Evolutionary conservation across 2,113 vertebrate genomes (phyloP), one percentile per base, ranked within the genome.

Genomic region (Chrysochloris asiatica): DNA sequence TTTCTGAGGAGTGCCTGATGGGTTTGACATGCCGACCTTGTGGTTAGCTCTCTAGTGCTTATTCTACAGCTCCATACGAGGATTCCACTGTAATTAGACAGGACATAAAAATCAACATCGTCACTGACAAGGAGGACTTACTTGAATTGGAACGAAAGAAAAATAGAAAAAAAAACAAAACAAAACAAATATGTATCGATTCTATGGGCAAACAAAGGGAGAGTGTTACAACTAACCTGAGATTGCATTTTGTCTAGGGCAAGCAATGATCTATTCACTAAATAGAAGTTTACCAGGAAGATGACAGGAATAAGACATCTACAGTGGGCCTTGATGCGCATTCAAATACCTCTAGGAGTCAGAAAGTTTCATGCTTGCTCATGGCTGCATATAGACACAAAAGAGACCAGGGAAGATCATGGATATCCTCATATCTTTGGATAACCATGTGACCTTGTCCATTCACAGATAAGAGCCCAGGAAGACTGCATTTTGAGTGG

Each of bases 381-480:
- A 82, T 38, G 11, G 6, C 17, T 75, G 1, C 8, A 65, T 11
- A 36, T 0, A 71, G 1, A 30, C 4, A n/a, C 45, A 81, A 43
- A 2, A 48, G 56, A 45, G 24, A 69, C 6, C 12, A 76, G 4
- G 41, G 21, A 76, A 41, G 50, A 0, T 48, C 33, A 8, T 19
- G 41, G 9, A 0, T 48, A 56, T 30, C 8, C 36, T 11, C 6
- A 22, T 3, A 24, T 6, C 4, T 75, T 36, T 11, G 0, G 7
- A 30, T 85, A 14, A 28, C 59, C 36, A 14, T 43, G 56, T 89
- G 69, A 26, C 14, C 43, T 61, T 77, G 30, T 63, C 7, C 30
- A 56, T 30, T 2, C 5, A 38, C 61, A 59, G 6, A 33, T 24
- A 52, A 69, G 19, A 48, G 16, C 12, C 2, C 45, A 47, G 22